Evolutionary conservation across 2,888 invertebrate genomes (phyloP).

Genomic region (Conchocele bisecta): DNA sequence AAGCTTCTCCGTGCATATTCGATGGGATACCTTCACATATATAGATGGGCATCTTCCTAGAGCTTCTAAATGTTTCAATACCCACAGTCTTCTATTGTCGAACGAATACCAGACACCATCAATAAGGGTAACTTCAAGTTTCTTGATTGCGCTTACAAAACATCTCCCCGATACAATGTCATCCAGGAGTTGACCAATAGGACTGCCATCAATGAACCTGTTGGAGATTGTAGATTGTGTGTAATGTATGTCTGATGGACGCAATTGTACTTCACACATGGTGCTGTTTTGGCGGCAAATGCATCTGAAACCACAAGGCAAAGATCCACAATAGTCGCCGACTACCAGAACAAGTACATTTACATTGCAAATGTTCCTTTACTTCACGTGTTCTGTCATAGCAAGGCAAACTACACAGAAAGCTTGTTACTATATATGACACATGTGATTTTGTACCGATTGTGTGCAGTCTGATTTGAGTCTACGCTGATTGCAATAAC

Average conservation of each 20-base stretch:
- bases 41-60: background rate
- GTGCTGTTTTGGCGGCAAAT: too few species aligned
- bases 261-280: too few species aligned
- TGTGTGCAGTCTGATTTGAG: too few species aligned
- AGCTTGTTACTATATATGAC: too few species aligned
- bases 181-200: background rate
- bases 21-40: background rate
- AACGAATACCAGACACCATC: background rate
- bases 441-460: too few species aligned
- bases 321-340: too few species aligned
- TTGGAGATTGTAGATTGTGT: background rate
- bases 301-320: too few species aligned
- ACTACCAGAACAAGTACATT: too few species aligned
- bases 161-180: background rate
- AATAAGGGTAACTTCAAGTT: background rate
- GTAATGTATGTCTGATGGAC: background rate
- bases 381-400: too few species aligned
- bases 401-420: too few species aligned
- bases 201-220: background rate
- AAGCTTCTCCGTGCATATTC: background rate
- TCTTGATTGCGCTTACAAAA: background rate
- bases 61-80: background rate
- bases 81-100: background rate
- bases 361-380: too few species aligned
- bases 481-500: too few species aligned